phyloP scores from a whole-genome alignment of 2,113 vertebrate species.

The Archocentrus centrarchus region DNA sequence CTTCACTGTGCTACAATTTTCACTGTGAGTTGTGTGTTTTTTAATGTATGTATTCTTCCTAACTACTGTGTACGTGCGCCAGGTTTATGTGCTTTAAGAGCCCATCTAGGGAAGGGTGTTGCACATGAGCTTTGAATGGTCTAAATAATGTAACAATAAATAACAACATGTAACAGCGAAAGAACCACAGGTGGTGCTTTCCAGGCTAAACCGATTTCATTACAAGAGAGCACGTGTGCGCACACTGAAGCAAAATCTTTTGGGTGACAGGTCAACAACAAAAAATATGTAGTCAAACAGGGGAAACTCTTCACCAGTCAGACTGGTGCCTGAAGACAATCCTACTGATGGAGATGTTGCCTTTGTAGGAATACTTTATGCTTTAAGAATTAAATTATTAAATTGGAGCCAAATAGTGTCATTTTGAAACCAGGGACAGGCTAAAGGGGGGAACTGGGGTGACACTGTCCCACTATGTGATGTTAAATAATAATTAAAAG shows the following conservation, averaged over 20 bases:
- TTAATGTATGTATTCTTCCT: neutral
- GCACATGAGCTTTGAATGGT: neutral
- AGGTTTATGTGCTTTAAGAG: neutral
- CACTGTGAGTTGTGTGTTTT: neutral
- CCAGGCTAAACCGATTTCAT: too few relatives aligned
- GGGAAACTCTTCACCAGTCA: neutral
- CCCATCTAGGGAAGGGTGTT: neutral
- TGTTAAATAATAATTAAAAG: neutral
- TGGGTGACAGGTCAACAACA: neutral
- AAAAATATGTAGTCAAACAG: neutral
- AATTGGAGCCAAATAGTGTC: neutral
- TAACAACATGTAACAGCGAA: neutral
- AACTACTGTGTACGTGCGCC: too few relatives aligned
- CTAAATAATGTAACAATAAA: neutral
- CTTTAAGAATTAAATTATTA: neutral
- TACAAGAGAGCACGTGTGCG: neutral
- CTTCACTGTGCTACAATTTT: neutral
- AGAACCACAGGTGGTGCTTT: too few relatives aligned
- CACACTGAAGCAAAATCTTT: neutral
- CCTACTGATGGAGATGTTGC: neutral
- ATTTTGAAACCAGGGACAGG: neutral
- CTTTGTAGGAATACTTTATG: neutral
- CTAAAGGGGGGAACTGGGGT: neutral
- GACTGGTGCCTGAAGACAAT: neutral
- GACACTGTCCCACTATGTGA: neutral